Percentiles rank a stretch among this genome's conserved stretches.
Evolutionary conservation across 2,113 vertebrate genomes (phyloP).

Genomic region (Jaculus jaculus): DNA sequence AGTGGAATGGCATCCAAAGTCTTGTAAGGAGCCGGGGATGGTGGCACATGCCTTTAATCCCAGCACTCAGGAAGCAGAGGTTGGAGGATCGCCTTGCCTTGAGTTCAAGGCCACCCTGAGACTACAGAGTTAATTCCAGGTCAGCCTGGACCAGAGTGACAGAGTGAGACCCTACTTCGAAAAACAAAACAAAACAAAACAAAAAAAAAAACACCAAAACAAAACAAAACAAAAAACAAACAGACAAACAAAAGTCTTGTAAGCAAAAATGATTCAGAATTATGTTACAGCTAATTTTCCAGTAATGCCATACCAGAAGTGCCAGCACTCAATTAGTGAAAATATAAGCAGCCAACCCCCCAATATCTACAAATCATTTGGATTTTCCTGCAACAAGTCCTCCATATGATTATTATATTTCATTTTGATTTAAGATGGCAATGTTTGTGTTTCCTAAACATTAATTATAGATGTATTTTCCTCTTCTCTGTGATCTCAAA

Average conservation of each 20-base stretch:
- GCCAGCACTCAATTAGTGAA: conserved; percentile 80
- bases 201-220: no score
- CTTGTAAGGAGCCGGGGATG: conserved; percentile 80
- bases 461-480: conserved; percentile 81
- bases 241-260: conserved; percentile 75
- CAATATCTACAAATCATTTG: conserved; percentile 70
- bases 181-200: no score
- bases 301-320: conserved; percentile 78
- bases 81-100: no score
- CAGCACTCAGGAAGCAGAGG: no score
- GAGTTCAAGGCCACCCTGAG: no score
- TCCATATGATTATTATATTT: conserved; percentile 83
- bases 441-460: conserved; percentile 82
- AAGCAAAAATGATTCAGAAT: conserved; percentile 77
- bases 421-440: conserved; percentile 85
- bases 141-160: no score
- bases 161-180: no score
- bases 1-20: conserved; percentile 69
- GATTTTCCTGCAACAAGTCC: conserved; percentile 81
- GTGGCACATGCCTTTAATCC: no score
- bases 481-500: conserved; percentile 76
- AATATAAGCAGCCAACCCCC: conserved; percentile 73
- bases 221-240: no score
- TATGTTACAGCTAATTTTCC: conserved; percentile 79
- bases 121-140: no score